Percentiles rank a stretch among this genome's conserved stretches.
Evolutionary conservation across 2,797 vertebrate species (phyloP).

Genomic region (Adrianichthys oophorus): DNA sequence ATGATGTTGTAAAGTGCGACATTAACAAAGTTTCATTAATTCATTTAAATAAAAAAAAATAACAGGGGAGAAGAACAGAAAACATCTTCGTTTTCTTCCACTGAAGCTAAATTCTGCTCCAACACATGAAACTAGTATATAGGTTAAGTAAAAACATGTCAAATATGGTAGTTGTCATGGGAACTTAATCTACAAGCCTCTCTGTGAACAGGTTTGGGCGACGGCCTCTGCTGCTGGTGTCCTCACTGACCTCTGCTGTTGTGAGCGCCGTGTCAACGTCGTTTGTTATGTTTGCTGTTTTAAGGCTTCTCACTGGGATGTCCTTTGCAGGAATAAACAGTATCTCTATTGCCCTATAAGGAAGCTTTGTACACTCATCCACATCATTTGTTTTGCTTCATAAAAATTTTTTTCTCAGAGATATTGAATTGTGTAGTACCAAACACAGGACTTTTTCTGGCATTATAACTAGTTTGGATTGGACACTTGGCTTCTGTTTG

Average conservation of each 20-base stretch:
- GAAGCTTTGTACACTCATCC: neutral
- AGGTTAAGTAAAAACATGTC: too few species aligned
- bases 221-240: conserved; percentile 52
- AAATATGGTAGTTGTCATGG: neutral
- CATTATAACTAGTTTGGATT: conserved; percentile 65
- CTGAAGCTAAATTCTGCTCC: too few species aligned
- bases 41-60: too few species aligned
- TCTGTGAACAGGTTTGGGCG: conserved; percentile 59
- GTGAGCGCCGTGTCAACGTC: conserved; percentile 66
- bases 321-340: conserved; percentile 67
- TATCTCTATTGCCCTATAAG: conserved; percentile 59
- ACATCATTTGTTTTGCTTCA: neutral
- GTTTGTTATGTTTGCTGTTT: conserved; percentile 60
- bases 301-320: conserved; percentile 71
- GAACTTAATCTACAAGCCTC: neutral
- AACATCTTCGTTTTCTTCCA: too few species aligned
- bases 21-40: too few species aligned
- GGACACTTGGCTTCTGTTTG: conserved; percentile 58
- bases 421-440: conserved; percentile 64
- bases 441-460: conserved; percentile 63
- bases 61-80: too few species aligned
- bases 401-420: conserved; percentile 24
- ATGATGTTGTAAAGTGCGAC: too few species aligned
- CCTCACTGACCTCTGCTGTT: conserved; percentile 59
- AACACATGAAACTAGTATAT: too few species aligned